Conservation (phyloP, 2,113 vertebrate genomes). For the Heliornis fulica region DNA sequence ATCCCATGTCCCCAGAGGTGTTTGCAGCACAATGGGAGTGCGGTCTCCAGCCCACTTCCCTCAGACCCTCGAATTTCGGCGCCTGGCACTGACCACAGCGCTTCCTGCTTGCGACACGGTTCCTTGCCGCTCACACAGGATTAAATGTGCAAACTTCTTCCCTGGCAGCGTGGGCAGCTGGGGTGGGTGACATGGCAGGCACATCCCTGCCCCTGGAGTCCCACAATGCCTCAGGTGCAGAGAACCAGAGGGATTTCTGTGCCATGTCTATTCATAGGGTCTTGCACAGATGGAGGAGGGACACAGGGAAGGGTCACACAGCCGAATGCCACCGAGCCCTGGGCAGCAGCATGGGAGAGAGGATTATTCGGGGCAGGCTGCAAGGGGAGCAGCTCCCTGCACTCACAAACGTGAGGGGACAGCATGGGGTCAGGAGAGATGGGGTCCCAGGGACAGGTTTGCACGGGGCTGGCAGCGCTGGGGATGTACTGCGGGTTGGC, state of each 20-base stretch:
- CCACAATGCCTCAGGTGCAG: fast-evolving
- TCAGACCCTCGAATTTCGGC: neutral
- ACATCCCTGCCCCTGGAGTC: neutral
- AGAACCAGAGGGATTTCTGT: neutral
- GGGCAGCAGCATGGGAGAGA: neutral
- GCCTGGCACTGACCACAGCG: neutral
- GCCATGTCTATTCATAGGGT: neutral
- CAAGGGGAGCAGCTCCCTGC: fast-evolving
- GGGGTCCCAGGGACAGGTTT: neutral
- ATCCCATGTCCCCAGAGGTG: neutral
- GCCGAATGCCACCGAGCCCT: neutral
- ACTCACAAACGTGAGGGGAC: fast-evolving
- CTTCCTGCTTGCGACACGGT: slow-evolving; percentile 58
- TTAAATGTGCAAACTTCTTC: neutral
- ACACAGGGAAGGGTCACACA: neutral
- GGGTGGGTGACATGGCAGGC: neutral
- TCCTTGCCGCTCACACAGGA: neutral
- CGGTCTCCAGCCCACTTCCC: slow-evolving; percentile 5
- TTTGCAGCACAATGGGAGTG: neutral
- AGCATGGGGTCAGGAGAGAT: fast-evolving
- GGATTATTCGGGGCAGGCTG: neutral
- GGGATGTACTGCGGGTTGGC: neutral
- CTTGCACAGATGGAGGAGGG: neutral
- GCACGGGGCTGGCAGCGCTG: fast-evolving
- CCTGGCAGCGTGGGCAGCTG: fast-evolving